A percentile compares a stretch with the other conserved stretches of the same genome.
phyloP scores from a whole-genome alignment of 2,888 invertebrate species.

The Pelosia muscerda region DNA sequence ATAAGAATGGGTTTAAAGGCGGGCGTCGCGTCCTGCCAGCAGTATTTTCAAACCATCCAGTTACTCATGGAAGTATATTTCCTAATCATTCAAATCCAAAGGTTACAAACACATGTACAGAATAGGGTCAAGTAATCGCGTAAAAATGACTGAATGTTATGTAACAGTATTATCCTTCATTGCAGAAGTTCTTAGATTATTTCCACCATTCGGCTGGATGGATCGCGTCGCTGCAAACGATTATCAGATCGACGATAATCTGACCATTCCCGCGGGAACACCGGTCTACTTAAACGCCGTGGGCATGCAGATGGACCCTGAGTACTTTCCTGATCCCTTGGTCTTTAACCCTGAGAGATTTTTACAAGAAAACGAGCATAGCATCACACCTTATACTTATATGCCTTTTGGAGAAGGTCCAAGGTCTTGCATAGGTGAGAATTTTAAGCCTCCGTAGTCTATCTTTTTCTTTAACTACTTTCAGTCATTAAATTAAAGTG shows the following conservation, averaged over 20 bases:
- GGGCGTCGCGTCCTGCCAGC: too few species aligned
- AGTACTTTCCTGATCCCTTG: slow-evolving; percentile 82
- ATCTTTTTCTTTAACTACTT: too few species aligned
- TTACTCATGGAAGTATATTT: too few species aligned
- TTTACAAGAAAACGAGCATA: slow-evolving; percentile 83
- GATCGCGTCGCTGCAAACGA: slow-evolving; percentile 58
- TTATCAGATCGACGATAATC: slow-evolving; percentile 62
- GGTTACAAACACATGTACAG: too few species aligned
- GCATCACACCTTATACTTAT: slow-evolving; percentile 65
- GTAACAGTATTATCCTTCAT: not conserved
- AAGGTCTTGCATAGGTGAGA: slow-evolving; percentile 86
- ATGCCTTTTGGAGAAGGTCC: slow-evolving; percentile 87
- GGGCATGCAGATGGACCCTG: slow-evolving; percentile 71
- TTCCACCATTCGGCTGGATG: slow-evolving; percentile 66
- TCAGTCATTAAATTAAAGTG: too few species aligned
- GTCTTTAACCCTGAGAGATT: slow-evolving; percentile 87
- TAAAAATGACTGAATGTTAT: too few species aligned
- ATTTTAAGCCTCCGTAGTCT: too few species aligned
- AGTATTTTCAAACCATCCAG: too few species aligned
- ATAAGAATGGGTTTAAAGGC: too few species aligned
- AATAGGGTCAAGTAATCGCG: too few species aligned
- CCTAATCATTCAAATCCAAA: too few species aligned
- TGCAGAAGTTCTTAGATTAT: slow-evolving; percentile 27
- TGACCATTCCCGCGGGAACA: slow-evolving; percentile 63
- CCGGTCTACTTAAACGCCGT: slow-evolving; percentile 59